phyloP scores from a whole-genome alignment of 1,140 invertebrate species.

The Paracyclopina nana region DNA sequence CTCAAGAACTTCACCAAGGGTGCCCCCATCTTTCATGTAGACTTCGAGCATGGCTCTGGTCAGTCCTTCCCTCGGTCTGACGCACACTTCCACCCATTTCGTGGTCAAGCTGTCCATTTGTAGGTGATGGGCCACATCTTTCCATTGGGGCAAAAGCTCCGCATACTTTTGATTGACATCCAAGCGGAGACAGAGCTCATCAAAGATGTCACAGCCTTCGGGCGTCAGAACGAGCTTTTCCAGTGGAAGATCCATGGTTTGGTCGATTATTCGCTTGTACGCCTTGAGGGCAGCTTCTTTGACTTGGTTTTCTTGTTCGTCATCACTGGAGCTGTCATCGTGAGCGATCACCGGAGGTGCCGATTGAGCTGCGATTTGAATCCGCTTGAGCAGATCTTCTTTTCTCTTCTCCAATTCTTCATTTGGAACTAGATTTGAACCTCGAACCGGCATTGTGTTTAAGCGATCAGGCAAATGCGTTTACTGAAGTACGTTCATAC shows the following conservation, averaged over 20 bases:
- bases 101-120: background rate
- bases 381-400: too few species aligned
- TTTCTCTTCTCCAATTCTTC: too few species aligned
- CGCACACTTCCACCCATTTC: constrained; percentile 10
- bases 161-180: background rate
- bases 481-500: too few species aligned
- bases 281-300: background rate
- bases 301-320: too few species aligned
- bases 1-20: constrained; percentile 6
- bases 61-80: constrained; percentile 9
- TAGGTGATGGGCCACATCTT: constrained; percentile 2
- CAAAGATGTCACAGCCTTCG: background rate
- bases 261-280: background rate
- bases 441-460: too few species aligned
- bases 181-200: background rate
- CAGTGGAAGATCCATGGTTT: background rate
- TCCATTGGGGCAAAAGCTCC: background rate
- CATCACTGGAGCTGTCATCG: too few species aligned
- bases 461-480: too few species aligned
- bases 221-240: background rate
- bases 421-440: too few species aligned
- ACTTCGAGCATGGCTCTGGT: constrained; percentile 15
- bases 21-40: constrained; percentile 12
- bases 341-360: too few species aligned
- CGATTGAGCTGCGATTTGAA: too few species aligned